These are phyloP conservation scores for Synanthedon myopaeformis DNA, from an alignment of 2,888 invertebrate genomes.

Conservation along the genomic window DNA sequence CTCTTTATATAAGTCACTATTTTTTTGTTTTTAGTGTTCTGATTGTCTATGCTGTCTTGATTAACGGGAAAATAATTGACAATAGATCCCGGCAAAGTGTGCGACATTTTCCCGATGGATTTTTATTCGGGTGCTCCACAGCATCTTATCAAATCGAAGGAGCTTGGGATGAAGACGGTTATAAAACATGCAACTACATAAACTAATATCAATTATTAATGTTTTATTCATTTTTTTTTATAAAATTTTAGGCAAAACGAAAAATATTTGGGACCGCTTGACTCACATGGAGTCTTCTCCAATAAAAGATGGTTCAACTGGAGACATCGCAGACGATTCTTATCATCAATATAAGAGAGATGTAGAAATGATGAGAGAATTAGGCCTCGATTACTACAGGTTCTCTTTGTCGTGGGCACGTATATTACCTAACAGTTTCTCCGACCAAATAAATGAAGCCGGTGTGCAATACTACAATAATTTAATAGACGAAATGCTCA, in stretches of 20 bases:
- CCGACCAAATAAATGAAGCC: slow-evolving; percentile 48
- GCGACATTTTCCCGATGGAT: slow-evolving; percentile 23
- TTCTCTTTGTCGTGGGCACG: slow-evolving; percentile 69
- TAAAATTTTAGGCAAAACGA: slow-evolving; percentile 34
- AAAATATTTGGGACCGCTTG: slow-evolving; percentile 68
- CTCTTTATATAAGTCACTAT: too few species aligned
- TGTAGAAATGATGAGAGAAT: slow-evolving; percentile 22
- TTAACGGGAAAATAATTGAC: not conserved
- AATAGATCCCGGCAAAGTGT: not conserved
- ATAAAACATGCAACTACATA: too few species aligned
- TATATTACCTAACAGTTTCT: slow-evolving; percentile 59
- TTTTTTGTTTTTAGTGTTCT: not conserved
- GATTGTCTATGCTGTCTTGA: not conserved
- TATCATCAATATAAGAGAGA: slow-evolving; percentile 64
- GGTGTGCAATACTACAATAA: slow-evolving; percentile 72
- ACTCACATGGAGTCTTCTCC: slow-evolving; percentile 50
- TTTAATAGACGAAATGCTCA: slow-evolving; percentile 66
- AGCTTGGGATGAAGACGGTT: slow-evolving; percentile 60
- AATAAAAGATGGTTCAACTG: slow-evolving; percentile 56
- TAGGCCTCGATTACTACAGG: slow-evolving; percentile 41
- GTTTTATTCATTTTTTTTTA: not conserved
- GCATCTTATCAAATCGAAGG: slow-evolving; percentile 66
- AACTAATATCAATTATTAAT: too few species aligned
- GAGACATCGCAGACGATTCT: slow-evolving; percentile 61
- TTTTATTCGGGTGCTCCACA: slow-evolving; percentile 32